Evolutionary conservation across 1,140 invertebrate species (phyloP).

Genomic region (Anthonomus grandis): DNA sequence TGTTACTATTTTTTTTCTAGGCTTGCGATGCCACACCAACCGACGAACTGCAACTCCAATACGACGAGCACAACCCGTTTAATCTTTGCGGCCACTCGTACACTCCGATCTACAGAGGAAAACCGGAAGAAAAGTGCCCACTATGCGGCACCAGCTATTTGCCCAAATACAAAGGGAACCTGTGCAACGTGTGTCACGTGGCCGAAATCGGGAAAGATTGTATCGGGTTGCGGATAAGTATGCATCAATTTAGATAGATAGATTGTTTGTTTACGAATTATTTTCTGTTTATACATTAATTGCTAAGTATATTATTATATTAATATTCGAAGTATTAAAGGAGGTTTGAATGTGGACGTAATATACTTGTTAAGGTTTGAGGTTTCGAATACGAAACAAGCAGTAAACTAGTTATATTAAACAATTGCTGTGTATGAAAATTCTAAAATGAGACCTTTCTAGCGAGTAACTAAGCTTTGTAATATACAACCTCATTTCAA

Average conservation of each 20-base stretch:
- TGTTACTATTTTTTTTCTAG: conserved; percentile 56
- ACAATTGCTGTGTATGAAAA: too few relatives aligned
- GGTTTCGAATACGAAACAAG: too few relatives aligned
- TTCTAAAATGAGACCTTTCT: too few relatives aligned
- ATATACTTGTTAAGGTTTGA: too few relatives aligned
- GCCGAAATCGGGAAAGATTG: conserved; percentile 89
- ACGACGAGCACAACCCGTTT: conserved; percentile 99
- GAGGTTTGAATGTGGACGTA: too few relatives aligned
- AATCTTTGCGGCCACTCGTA: conserved; percentile 88
- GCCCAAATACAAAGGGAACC: conserved; percentile 79
- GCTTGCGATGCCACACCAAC: conserved; percentile 89
- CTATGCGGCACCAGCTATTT: conserved; percentile 89
- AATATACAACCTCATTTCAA: too few relatives aligned
- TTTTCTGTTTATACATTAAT: too few relatives aligned
- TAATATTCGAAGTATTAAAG: too few relatives aligned
- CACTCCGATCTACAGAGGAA: conserved; percentile 93
- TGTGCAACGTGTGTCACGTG: conserved; percentile 86
- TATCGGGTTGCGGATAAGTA: conserved; percentile 81
- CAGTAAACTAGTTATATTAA: too few relatives aligned
- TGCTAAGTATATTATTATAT: too few relatives aligned
- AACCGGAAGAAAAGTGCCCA: conserved; percentile 91
- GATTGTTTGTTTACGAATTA: neutral
- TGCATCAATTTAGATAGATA: conserved; percentile 60
- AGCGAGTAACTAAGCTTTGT: too few relatives aligned
- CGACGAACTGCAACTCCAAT: conserved; percentile 85